phyloP scores from a whole-genome alignment of 2,113 vertebrate genomes.

The Engraulis encrasicolus region DNA sequence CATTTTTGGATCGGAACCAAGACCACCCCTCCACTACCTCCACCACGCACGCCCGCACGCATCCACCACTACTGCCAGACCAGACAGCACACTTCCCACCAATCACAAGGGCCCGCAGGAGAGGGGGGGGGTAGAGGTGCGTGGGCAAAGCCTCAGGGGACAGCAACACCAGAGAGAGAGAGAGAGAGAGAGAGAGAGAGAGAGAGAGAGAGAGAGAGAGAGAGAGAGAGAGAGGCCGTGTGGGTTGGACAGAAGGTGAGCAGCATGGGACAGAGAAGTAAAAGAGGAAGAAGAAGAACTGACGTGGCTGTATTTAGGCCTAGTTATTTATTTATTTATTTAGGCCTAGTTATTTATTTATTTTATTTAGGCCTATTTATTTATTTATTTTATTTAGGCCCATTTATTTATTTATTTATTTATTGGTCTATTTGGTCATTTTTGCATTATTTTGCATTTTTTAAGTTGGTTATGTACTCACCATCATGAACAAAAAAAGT shows the following conservation, averaged over 20 bases:
- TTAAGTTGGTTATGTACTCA: too few species aligned
- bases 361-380: too few species aligned
- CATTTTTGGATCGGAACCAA: conserved; percentile 82
- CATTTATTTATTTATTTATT: too few species aligned
- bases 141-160: conserved; percentile 73
- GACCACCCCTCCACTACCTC: conserved; percentile 59
- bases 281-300: conserved; percentile 55
- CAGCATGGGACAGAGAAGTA: conserved; percentile 73
- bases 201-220: too few species aligned
- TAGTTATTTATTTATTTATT: too few species aligned
- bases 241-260: conserved; percentile 39
- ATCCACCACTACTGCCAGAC: conserved; percentile 58
- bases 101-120: conserved; percentile 51
- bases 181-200: not conserved
- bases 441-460: too few species aligned
- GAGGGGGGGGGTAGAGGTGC: conserved; percentile 55
- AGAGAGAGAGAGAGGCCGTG: not conserved
- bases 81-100: conserved; percentile 76
- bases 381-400: too few species aligned
- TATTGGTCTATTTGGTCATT: too few species aligned
- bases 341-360: too few species aligned
- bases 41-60: not conserved
- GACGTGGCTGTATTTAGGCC: too few species aligned
- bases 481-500: too few species aligned
- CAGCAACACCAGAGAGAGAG: conserved; percentile 64